A percentile compares a stretch with the other conserved stretches of the same genome.
Conservation (phyloP, 2,888 invertebrate genomes). For the Plagiodera versicolora region DNA sequence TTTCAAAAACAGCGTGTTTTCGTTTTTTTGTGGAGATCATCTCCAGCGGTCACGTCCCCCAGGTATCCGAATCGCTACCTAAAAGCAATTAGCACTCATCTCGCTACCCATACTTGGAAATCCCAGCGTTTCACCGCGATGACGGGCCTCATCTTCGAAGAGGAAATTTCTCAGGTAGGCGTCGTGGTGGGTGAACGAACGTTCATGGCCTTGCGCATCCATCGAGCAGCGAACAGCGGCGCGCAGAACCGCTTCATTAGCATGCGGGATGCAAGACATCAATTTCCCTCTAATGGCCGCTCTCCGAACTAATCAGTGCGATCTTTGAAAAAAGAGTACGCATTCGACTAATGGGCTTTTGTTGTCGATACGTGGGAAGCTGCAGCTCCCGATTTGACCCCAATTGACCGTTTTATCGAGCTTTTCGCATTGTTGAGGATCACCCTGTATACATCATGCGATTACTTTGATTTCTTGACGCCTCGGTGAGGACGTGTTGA, state of each 20-base stretch:
- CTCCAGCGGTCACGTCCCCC: background rate
- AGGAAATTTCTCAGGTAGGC: constrained; percentile 27
- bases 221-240: constrained; percentile 27
- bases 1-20: background rate
- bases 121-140: background rate
- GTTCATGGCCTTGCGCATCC: constrained; percentile 48
- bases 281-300: background rate
- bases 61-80: constrained; percentile 7
- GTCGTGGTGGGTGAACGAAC: constrained; percentile 46
- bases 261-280: background rate
- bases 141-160: background rate
- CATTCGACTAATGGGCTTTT: no score
- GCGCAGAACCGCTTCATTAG: constrained; percentile 14
- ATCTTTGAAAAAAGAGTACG: background rate
- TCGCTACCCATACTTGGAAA: background rate
- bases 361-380: no score
- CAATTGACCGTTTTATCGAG: no score
- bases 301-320: background rate
- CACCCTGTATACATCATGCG: no score
- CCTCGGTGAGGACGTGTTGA: no score
- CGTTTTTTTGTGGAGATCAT: background rate
- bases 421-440: no score
- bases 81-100: no score
- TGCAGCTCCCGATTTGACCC: no score
- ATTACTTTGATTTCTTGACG: no score